phyloP scores from a whole-genome alignment of 1,140 invertebrate species.

The Mylabris phalerata region DNA sequence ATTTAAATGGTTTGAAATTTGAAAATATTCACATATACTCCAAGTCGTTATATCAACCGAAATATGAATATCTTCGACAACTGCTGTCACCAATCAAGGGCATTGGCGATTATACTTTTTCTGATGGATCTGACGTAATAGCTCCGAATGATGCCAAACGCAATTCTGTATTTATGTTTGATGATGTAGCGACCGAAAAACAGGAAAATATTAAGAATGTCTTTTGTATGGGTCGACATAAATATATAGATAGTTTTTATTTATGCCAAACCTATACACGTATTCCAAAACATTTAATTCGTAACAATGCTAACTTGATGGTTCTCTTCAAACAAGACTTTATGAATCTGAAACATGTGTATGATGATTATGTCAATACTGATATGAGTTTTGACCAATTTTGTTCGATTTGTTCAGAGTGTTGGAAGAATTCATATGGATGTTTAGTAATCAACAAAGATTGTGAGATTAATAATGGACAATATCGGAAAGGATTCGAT shows the following conservation, averaged over 20 bases:
- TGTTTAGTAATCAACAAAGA: constrained; percentile 18
- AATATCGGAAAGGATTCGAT: constrained; percentile 3
- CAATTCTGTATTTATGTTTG: too few relatives aligned
- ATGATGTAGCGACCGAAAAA: constrained; percentile 30
- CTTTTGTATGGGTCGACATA: constrained; percentile 41
- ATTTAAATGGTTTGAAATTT: constrained; percentile 27
- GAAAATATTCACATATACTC: constrained; percentile 27
- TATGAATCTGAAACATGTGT: constrained; percentile 32
- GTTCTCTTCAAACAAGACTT: constrained; percentile 35
- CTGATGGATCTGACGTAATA: constrained; percentile 34
- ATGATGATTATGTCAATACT: constrained; percentile 25
- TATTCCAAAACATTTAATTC: constrained; percentile 41
- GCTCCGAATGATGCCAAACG: constrained; percentile 19
- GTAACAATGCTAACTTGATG: constrained; percentile 41
- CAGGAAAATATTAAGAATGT: constrained; percentile 33
- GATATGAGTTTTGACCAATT: constrained; percentile 34
- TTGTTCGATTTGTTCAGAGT: constrained; percentile 25
- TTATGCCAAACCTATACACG: background rate
- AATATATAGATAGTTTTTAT: constrained; percentile 39
- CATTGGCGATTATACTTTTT: too few relatives aligned
- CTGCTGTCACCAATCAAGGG: constrained; percentile 20
- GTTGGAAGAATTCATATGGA: constrained; percentile 26
- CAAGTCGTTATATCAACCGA: constrained; percentile 26
- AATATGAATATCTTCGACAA: constrained; percentile 22
- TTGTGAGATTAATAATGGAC: background rate